Evolutionary conservation across 2,888 invertebrate genomes (phyloP).

Genomic region (Megastigmus dorsalis): DNA sequence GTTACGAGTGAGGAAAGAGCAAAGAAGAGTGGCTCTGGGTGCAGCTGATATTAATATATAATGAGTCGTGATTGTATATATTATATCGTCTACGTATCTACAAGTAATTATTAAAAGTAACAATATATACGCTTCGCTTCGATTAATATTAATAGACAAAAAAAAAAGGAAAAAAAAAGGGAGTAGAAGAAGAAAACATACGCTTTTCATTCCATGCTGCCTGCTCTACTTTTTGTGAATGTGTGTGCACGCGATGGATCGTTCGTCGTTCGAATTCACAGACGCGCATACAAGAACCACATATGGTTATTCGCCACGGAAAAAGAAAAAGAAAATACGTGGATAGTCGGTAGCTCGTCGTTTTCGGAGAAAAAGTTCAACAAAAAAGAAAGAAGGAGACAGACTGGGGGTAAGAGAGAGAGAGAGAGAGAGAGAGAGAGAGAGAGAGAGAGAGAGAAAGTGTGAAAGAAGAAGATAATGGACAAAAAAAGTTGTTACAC

Average conservation of each 20-base stretch:
- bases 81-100: constrained; percentile 39
- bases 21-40: constrained; percentile 29
- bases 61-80: constrained; percentile 28
- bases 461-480: background rate
- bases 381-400: background rate
- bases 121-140: constrained; percentile 32
- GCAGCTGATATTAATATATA: constrained; percentile 28
- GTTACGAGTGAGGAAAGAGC: constrained; percentile 35
- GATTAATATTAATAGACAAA: constrained; percentile 19
- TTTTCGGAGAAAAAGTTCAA: constrained; percentile 17
- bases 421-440: background rate
- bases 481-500: background rate
- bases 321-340: no score
- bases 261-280: background rate
- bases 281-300: background rate
- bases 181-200: no score
- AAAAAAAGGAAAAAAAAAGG: constrained; percentile 1
- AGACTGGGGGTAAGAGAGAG: constrained; percentile 6
- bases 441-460: background rate
- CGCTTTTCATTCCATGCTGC: constrained; percentile 59
- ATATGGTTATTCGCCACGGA: background rate
- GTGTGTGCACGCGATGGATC: constrained; percentile 46
- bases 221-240: constrained; percentile 55
- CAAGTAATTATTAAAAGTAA: constrained; percentile 20
- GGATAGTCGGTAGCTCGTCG: constrained; percentile 6